Conservation (phyloP, 2,888 invertebrate species). For the Osmoderma eremita region DNA sequence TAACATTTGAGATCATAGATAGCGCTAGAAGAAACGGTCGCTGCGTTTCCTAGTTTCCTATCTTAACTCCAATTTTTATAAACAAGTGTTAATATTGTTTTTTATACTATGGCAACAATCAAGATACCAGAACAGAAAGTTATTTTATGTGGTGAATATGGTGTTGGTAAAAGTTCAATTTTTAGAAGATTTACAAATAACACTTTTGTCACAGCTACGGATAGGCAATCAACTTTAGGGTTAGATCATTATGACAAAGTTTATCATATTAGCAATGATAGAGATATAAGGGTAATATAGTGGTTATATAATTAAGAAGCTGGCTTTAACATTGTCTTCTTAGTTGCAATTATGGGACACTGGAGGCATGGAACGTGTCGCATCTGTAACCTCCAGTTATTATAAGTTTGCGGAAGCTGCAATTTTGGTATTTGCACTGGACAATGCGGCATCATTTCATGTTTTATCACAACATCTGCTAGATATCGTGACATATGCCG, state of each 20-base stretch:
- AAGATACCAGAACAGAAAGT: constrained; percentile 90
- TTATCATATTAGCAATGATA: constrained; percentile 75
- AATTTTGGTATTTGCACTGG: constrained; percentile 88
- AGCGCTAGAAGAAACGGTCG: too few relatives aligned
- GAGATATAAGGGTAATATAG: constrained; percentile 78
- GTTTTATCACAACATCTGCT: constrained; percentile 90
- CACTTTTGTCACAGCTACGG: constrained; percentile 84
- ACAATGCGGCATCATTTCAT: constrained; percentile 93
- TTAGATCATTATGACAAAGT: constrained; percentile 90
- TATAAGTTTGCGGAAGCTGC: constrained; percentile 97
- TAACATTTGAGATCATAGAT: too few relatives aligned
- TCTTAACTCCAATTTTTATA: too few relatives aligned
- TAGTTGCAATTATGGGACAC: constrained; percentile 97
- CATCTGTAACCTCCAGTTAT: constrained; percentile 93
- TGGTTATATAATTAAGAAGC: not conserved
- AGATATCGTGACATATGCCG: constrained; percentile 93
- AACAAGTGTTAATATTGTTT: constrained; percentile 4
- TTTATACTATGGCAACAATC: constrained; percentile 79
- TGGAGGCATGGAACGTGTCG: constrained; percentile 95
- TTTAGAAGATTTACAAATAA: constrained; percentile 92
- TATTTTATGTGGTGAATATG: constrained; percentile 94
- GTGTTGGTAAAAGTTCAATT: constrained; percentile 93
- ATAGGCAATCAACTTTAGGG: constrained; percentile 88
- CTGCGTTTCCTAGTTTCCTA: too few relatives aligned
- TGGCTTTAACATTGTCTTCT: constrained; percentile 50